Percentiles rank a stretch among this genome's conserved stretches.
Conservation (phyloP, 2,888 invertebrate species). For the Tachystola acroxantha region DNA sequence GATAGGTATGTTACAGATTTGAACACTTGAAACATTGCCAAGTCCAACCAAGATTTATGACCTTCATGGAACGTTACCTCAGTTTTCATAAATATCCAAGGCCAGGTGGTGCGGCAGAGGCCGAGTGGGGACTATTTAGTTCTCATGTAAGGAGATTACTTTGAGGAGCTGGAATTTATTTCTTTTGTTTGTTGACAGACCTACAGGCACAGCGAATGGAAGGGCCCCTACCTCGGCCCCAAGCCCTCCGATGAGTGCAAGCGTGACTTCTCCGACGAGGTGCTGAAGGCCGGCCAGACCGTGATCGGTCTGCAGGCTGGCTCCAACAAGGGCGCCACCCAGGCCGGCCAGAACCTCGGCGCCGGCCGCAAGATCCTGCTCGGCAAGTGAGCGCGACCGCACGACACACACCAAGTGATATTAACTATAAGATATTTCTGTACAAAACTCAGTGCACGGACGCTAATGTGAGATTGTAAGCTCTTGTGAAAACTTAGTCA, state of each 20-base stretch:
- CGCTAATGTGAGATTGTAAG: conserved; percentile 58
- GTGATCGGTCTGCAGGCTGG: conserved; percentile 97
- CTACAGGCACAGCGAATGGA: conserved; percentile 90
- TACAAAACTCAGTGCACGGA: conserved; percentile 65
- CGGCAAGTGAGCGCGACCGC: conserved; percentile 84
- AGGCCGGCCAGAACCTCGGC: conserved; percentile 93
- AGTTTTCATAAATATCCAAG: conserved; percentile 72
- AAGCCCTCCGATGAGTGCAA: conserved; percentile 96
- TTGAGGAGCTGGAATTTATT: conserved; percentile 16
- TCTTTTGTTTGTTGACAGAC: conserved; percentile 74
- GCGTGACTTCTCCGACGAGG: conserved; percentile 95
- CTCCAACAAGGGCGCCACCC: conserved; percentile 96
- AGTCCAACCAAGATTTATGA: conserved; percentile 61
- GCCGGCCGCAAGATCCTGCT: conserved; percentile 93
- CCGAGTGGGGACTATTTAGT: conserved; percentile 34
- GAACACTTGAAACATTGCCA: conserved; percentile 60
- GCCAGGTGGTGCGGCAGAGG: conserved; percentile 37
- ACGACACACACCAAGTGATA: conserved; percentile 58
- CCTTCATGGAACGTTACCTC: conserved; percentile 67
- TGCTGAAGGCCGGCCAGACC: conserved; percentile 91
- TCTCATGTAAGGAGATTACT: neutral
- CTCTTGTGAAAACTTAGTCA: conserved; percentile 49
- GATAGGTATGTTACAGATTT: conserved; percentile 40
- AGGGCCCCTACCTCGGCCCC: conserved; percentile 94
- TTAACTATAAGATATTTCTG: conserved; percentile 65